Evolutionary conservation across 1,140 invertebrate genomes (phyloP).

Genomic region (Doryteuthis pealeii): DNA sequence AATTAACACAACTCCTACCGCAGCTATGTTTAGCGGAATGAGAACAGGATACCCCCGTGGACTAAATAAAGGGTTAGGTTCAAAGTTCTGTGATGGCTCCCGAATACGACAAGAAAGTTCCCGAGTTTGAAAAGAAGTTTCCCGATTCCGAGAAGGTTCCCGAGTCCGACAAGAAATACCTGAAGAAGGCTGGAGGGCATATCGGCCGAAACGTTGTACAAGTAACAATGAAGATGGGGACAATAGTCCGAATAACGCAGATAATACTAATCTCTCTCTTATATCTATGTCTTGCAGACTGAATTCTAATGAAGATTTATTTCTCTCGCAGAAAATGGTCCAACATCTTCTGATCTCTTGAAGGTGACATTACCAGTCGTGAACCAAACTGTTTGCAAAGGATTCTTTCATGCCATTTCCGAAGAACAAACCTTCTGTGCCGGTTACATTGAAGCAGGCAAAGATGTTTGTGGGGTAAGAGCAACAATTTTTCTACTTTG

Average conservation of each 20-base stretch:
- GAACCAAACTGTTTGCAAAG: not conserved
- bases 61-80: too few relatives aligned
- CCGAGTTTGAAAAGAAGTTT: too few relatives aligned
- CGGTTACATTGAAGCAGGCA: conserved; percentile 20
- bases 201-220: too few relatives aligned
- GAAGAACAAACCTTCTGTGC: not conserved
- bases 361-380: conserved; percentile 14
- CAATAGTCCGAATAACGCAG: too few relatives aligned
- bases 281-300: not conserved
- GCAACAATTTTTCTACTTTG: not conserved
- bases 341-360: not conserved
- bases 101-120: too few relatives aligned
- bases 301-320: not conserved
- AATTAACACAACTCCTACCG: too few relatives aligned
- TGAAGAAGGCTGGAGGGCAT: too few relatives aligned
- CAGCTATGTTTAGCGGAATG: too few relatives aligned
- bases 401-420: not conserved
- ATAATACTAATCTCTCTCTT: not conserved
- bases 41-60: too few relatives aligned
- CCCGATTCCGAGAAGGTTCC: too few relatives aligned
- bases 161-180: not conserved
- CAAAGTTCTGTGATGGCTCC: too few relatives aligned
- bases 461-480: conserved; percentile 20
- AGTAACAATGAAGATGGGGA: too few relatives aligned
- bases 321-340: not conserved